Percentiles rank a stretch among this genome's conserved stretches.
Evolutionary conservation across 2,797 vertebrate species (phyloP).

Genomic region (Pipistrellus pygmaeus): DNA sequence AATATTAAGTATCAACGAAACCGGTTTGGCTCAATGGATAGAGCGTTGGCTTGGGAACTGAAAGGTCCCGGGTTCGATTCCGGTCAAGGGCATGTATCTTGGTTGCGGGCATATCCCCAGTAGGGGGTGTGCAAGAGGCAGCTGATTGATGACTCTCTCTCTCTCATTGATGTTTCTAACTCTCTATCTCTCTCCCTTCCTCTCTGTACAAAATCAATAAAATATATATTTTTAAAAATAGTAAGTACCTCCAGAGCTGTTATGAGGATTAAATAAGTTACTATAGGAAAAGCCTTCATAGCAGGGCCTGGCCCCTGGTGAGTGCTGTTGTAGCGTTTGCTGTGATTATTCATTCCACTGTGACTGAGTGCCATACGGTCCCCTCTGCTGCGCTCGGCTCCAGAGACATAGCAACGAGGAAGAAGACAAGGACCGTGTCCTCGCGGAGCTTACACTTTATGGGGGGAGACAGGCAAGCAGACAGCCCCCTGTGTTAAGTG

Average conservation of each 20-base stretch:
- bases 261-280: background rate
- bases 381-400: background rate
- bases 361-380: background rate
- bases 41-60: no score
- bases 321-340: background rate
- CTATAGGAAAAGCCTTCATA: background rate
- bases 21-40: no score
- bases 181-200: no score
- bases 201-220: no score
- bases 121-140: no score
- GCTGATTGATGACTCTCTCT: no score
- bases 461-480: background rate
- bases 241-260: background rate
- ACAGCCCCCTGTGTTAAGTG: background rate
- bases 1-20: background rate
- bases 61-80: no score
- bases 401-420: background rate
- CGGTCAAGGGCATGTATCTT: no score
- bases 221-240: no score
- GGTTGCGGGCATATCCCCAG: no score
- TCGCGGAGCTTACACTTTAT: background rate
- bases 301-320: background rate
- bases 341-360: background rate
- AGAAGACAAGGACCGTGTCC: background rate
- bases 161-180: no score